Base-by-base conservation (phyloP, 2,113 vertebrate species). In the Cettia cetti region DNA sequence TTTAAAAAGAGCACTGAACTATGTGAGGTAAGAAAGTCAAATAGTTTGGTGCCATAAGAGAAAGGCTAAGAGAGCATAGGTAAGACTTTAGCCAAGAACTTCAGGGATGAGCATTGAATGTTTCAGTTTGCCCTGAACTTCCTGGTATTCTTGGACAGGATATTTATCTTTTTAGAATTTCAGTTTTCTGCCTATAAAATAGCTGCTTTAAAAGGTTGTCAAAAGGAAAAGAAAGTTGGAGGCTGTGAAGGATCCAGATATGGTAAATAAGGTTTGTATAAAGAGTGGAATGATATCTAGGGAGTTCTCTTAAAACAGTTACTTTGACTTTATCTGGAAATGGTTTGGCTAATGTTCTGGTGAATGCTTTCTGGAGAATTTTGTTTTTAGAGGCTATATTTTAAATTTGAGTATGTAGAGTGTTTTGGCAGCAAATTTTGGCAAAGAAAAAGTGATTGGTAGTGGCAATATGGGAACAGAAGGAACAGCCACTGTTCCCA, bases 311-410 rank as follows among this genome's bases (percentile, higher is more conserved):
- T 81, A 49, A 66, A 78, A 52, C 18, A 53, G 63, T 33, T 60
- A 28, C 64, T 52, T 84, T 74, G 56, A 72, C 91, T 87, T 89
- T 80, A 75, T 96, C 72, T 79, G 74, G 66, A 84, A 61, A 69
- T 82, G 78, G 23, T 83, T 95, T 81, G 66, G 56, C 77, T 95
- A 49, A 47, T 5, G 59, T 79, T 71, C 50, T 95, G 83, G 64
- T 44, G 86, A 89, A n/a, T 65, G 35, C 75, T 74, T 88, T 61
- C 31, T 90, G 84, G 69, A 82, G 65, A 71, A 69, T 88, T 86
- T 83, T 95, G 65, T 96, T 96, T 63, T 92, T 72, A 69, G 52
- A 93, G 44, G 52, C 90, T 93, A 4, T 94, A 92, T 96, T 96
- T 96, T 76, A 95, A 86, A 54, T 60, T 35, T 56, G 76, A 91